These are phyloP conservation scores for Actinostola sp. DNA, from an alignment of 92 coral and sea anemone genomes.

Conservation along the genomic window DNA sequence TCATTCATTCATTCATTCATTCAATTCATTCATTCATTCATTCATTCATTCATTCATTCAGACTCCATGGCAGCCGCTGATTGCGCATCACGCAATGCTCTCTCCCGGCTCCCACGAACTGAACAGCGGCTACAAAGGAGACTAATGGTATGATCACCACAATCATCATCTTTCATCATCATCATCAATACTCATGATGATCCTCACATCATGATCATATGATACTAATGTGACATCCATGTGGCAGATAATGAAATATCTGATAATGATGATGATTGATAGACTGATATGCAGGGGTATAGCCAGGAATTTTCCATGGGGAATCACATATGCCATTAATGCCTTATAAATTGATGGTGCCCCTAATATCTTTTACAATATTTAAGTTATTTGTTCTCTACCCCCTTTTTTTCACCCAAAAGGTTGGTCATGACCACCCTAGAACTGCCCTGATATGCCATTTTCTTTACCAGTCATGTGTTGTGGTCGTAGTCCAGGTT, in stretches of 20 bases:
- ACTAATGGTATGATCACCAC: background rate
- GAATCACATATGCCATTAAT: too few species aligned
- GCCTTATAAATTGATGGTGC: background rate
- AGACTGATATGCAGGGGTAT: too few species aligned
- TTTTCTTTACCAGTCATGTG: slow-evolving; percentile 72
- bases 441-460: background rate
- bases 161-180: background rate
- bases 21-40: too few species aligned
- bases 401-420: background rate
- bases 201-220: background rate
- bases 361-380: background rate
- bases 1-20: too few species aligned
- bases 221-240: too few species aligned
- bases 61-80: too few species aligned
- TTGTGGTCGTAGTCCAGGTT: slow-evolving; percentile 80
- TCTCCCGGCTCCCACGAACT: too few species aligned
- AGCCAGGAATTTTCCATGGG: too few species aligned
- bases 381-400: background rate
- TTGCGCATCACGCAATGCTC: too few species aligned
- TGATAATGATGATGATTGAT: too few species aligned
- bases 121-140: too few species aligned
- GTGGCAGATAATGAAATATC: too few species aligned
- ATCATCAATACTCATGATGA: background rate
- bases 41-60: background rate
- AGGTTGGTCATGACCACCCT: background rate